A percentile compares a stretch with the other conserved stretches of the same genome.
Evolutionary conservation across 2,797 vertebrate species (phyloP).

Genomic region (Euphonia xanthogaster): DNA sequence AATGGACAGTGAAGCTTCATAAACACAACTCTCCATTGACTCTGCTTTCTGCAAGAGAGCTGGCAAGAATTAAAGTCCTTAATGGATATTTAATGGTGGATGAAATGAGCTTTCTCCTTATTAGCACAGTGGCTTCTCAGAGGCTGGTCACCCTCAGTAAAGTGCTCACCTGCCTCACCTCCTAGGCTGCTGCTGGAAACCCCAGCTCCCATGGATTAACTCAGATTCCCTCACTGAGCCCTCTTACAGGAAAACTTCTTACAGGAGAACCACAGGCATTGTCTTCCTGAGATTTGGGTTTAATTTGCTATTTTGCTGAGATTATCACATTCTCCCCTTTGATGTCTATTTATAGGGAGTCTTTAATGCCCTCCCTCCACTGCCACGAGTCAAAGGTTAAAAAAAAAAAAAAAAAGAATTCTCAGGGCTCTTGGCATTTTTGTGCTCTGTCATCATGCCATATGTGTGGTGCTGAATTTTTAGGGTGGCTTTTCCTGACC

Average conservation of each 20-base stretch:
- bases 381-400: neutral
- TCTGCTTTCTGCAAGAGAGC: neutral
- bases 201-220: neutral
- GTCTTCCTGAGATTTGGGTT: neutral
- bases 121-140: neutral
- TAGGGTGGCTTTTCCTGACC: neutral
- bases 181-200: neutral
- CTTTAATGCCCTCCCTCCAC: neutral
- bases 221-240: neutral
- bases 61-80: neutral
- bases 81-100: slow-evolving; percentile 33
- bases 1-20: slow-evolving; percentile 2
- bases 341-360: neutral
- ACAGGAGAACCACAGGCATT: neutral
- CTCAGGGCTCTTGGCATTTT: neutral
- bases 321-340: neutral
- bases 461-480: accelerated
- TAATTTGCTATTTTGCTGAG: neutral
- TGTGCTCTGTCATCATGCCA: neutral
- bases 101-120: slow-evolving; percentile 13
- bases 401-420: neutral
- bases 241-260: neutral
- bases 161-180: neutral
- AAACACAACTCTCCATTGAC: neutral
- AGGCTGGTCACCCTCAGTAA: neutral